Percentiles rank a stretch among this genome's conserved stretches.
Evolutionary conservation across 2,797 vertebrate species (phyloP).

Genomic region (Poeciliopsis infans): DNA sequence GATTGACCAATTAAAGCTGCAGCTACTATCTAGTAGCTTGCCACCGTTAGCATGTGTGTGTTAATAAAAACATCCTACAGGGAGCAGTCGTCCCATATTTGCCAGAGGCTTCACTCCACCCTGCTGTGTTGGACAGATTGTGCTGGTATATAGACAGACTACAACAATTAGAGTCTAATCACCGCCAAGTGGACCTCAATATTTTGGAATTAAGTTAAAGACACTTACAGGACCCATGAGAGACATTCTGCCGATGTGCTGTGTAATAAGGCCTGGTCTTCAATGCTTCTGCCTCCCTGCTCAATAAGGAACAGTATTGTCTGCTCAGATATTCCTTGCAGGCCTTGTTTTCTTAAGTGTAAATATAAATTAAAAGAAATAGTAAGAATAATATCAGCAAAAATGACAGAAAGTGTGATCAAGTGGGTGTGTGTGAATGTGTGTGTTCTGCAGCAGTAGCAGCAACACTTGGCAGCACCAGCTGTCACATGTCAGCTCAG

Average conservation of each 20-base stretch:
- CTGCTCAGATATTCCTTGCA: conserved; percentile 14
- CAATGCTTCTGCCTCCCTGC: conserved; percentile 8
- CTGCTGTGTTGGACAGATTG: conserved; percentile 17
- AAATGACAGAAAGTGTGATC: conserved; percentile 2
- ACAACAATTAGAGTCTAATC: conserved; percentile 30
- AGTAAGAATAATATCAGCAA: neutral
- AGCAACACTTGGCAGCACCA: neutral
- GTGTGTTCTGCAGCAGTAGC: neutral
- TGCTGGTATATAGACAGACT: conserved; percentile 25
- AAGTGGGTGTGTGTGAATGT: conserved; percentile 6
- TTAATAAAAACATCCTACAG: neutral
- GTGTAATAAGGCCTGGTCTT: conserved; percentile 34
- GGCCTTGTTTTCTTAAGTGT: conserved; percentile 1
- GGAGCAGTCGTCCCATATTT: neutral
- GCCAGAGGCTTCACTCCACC: neutral
- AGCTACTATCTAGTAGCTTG: too few relatives aligned
- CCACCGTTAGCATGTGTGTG: neutral
- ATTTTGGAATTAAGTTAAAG: conserved; percentile 42
- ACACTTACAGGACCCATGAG: conserved; percentile 42
- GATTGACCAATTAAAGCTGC: too few relatives aligned
- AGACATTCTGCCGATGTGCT: conserved; percentile 42
- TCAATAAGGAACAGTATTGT: neutral
- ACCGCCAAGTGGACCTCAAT: conserved; percentile 38
- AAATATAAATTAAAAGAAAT: conserved; percentile 1
- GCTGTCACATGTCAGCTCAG: conserved; percentile 11